Percentiles rank a stretch among this genome's conserved stretches.
phyloP scores from a whole-genome alignment of 2,113 vertebrate species.

The Thinocorus orbignyianus region DNA sequence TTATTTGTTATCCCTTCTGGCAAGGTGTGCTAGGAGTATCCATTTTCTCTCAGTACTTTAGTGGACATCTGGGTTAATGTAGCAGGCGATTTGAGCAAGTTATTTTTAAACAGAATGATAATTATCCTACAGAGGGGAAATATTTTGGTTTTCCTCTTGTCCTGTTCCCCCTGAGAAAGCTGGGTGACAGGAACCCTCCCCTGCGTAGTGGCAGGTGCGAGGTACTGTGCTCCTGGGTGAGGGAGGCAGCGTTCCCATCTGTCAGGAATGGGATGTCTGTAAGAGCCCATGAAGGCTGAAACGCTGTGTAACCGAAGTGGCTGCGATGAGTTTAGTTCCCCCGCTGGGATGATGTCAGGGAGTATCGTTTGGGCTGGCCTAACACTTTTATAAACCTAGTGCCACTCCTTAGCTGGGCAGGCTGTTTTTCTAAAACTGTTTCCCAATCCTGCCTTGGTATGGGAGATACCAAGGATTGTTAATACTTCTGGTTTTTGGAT shows the following conservation, averaged over 20 bases:
- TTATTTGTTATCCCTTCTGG: not conserved
- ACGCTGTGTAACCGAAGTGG: not conserved
- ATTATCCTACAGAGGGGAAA: too few species aligned
- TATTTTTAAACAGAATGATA: not conserved
- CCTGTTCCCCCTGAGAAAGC: not conserved
- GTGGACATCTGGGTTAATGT: not conserved
- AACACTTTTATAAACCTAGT: not conserved
- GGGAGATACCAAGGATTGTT: not conserved
- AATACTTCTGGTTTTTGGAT: not conserved
- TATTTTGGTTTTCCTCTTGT: not conserved
- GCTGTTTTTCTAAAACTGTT: not conserved
- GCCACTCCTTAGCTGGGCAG: not conserved
- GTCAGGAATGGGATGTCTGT: not conserved
- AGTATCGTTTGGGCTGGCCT: not conserved
- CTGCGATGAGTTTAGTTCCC: not conserved
- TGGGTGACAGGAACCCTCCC: not conserved
- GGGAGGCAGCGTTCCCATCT: fast-evolving
- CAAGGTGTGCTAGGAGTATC: not conserved
- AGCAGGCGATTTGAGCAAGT: not conserved
- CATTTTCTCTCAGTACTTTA: not conserved
- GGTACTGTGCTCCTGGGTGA: not conserved
- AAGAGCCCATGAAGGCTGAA: not conserved
- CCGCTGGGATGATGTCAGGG: not conserved
- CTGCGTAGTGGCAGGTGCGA: not conserved
- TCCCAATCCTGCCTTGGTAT: not conserved